Conservation (phyloP, 35 echinoderm and acorn worm species). For the Lytechinus variegatus region DNA sequence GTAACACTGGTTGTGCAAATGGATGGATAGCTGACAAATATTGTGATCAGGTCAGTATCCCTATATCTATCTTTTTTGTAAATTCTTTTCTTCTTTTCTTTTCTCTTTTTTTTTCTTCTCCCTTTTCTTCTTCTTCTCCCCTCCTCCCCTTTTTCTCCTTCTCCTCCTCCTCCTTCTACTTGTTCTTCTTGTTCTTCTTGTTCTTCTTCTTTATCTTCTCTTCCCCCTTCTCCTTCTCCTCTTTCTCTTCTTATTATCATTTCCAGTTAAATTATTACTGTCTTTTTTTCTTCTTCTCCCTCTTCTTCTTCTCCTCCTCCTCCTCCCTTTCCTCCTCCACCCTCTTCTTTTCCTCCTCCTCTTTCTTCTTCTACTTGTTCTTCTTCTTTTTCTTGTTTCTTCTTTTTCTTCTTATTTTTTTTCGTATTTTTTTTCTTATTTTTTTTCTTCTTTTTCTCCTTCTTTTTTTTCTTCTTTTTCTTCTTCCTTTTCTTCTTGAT, state of each 20-base stretch:
- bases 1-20: conserved; percentile 91
- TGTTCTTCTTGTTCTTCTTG: no score
- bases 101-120: background rate
- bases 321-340: no score
- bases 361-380: background rate
- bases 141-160: no score
- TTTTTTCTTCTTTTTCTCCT: background rate
- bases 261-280: no score
- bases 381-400: background rate
- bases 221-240: no score
- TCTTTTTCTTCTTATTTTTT: background rate
- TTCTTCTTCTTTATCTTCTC: background rate
- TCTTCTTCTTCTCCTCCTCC: no score
- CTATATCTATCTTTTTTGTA: background rate
- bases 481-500: background rate
- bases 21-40: conserved; percentile 96
- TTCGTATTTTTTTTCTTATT: background rate
- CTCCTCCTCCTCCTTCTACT: no score
- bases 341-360: no score
- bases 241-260: no score
- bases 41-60: conserved; percentile 85
- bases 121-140: no score
- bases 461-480: background rate
- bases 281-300: background rate
- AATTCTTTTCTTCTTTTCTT: no score